Base-by-base conservation (phyloP, 2,797 vertebrate genomes). In the Moxostoma hubbsi region DNA sequence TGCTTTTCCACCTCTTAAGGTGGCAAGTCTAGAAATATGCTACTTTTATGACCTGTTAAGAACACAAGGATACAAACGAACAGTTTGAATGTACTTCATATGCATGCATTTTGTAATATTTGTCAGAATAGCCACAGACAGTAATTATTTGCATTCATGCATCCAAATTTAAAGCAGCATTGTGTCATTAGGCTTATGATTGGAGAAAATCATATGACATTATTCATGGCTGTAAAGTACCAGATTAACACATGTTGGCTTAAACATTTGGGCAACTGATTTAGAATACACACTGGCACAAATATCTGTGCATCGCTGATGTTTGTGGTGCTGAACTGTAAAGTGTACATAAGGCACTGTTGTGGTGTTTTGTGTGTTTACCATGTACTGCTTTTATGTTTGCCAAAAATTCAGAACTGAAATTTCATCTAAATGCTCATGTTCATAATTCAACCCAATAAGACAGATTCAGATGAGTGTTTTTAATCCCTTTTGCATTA, bases 21-120 rank as follows among this genome's bases (percentile, higher is more conserved):
- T 69, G 12, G 18, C 51, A 12, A 36, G 47, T 75, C 79, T 7
- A 45, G 8, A 54, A 55, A 62, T 43, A 9, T 5, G 58, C 55
- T 7, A 59, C 46, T 36, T 36, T 77, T 53, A 24, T 45, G 59
- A 12, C 24, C n/a, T 71, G 66, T 61, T 72, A 87, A 81, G 87
- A 90, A 88, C 89, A 88, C 76, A 84, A 79, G 64, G 55, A 89
- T 69, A 81, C 84, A 69, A 84, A 12, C 62, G 80, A 85, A 71
- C 54, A 82, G 58, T 78, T 57, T 88, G 87, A 92, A 92, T 92
- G 89, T 93, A 90, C 82, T 85, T 85, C 59, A 78, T 84, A 63
- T 72, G 88, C 85, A 87, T 77, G 79, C 81, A 75, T 81, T 57
- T 86, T 79, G 51, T 36, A 36, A 36, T 36, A 24, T 24, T 24